These are phyloP conservation scores for Trachythela sp. DNA, from an alignment of 64 coral and sea anemone species.

Conservation along the genomic window DNA sequence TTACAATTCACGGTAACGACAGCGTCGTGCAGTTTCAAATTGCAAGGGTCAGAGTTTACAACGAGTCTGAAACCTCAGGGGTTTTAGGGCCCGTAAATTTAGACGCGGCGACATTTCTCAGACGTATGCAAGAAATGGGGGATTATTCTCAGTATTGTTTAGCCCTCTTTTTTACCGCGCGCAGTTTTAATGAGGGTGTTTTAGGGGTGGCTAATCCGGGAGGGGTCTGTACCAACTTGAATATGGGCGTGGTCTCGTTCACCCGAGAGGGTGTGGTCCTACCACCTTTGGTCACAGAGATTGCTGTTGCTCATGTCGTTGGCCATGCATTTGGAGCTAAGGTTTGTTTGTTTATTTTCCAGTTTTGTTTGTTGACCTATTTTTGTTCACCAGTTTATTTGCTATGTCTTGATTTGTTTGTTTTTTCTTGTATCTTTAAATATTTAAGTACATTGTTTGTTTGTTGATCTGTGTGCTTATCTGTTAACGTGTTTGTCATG, in stretches of 20 bases:
- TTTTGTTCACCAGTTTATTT: no score
- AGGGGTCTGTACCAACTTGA: background rate
- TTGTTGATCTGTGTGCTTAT: no score
- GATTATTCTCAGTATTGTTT: background rate
- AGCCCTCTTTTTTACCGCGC: background rate
- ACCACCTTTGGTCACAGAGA: background rate
- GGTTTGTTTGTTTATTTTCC: background rate
- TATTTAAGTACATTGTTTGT: no score
- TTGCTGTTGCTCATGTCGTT: background rate
- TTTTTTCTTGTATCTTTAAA: no score
- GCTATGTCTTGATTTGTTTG: no score
- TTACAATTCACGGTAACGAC: background rate
- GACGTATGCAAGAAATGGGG: background rate
- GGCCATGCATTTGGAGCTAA: background rate
- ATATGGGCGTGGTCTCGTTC: background rate
- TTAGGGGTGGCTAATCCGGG: background rate
- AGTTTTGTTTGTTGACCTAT: no score
- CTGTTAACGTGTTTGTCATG: no score
- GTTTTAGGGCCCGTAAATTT: background rate
- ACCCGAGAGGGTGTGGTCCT: background rate
- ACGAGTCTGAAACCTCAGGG: background rate
- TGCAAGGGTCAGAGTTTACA: slow-evolving; percentile 1
- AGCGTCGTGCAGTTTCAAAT: background rate
- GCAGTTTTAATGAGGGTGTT: background rate
- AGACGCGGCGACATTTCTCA: background rate